A percentile compares a stretch with the other conserved stretches of the same genome.
Conservation (phyloP, 2,113 vertebrate species). For the Gallinago paraguaiae region DNA sequence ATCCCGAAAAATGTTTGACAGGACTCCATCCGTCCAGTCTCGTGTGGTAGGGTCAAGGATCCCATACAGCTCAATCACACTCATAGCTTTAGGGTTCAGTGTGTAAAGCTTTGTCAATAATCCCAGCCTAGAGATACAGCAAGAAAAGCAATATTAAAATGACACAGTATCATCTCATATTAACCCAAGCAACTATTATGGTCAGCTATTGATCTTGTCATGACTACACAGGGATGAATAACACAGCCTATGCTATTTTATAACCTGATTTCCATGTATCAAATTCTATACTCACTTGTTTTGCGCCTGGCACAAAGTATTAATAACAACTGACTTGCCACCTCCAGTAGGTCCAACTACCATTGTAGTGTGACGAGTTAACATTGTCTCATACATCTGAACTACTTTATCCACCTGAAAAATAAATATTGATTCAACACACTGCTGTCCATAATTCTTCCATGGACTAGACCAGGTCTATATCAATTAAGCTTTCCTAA, state of each 20-base stretch:
- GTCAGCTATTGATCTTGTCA: not conserved
- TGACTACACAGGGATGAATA: not conserved
- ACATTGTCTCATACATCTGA: slow-evolving; percentile 97
- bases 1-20: slow-evolving; percentile 95
- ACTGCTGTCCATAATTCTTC: not conserved
- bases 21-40: slow-evolving; percentile 95
- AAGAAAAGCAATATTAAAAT: not conserved
- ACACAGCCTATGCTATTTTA: not conserved
- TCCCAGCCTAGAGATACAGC: slow-evolving; percentile 78
- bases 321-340: slow-evolving; percentile 96
- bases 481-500: not conserved
- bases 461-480: not conserved
- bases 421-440: not conserved
- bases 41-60: slow-evolving; percentile 89
- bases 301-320: slow-evolving; percentile 90
- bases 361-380: slow-evolving; percentile 96
- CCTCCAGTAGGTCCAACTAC: slow-evolving; percentile 95
- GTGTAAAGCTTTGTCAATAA: slow-evolving; percentile 87
- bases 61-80: slow-evolving; percentile 94
- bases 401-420: slow-evolving; percentile 96
- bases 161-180: not conserved
- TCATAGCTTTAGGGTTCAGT: slow-evolving; percentile 95
- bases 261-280: not conserved
- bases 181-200: not conserved
- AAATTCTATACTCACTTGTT: slow-evolving; percentile 82